Base-by-base conservation (phyloP, 2,888 invertebrate genomes). In the Protophormia terraenovae region DNA sequence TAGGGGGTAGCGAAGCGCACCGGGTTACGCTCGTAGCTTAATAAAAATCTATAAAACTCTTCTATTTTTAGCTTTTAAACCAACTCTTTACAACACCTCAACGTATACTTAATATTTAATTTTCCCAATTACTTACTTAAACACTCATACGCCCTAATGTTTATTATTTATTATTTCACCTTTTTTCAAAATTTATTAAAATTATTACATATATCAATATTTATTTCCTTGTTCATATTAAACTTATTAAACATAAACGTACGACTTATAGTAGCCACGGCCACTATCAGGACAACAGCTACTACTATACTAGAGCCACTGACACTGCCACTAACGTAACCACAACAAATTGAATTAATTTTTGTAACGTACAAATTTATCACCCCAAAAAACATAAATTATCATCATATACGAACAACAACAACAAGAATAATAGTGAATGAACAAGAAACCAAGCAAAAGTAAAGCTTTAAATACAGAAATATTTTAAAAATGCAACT, bases 321-420 rank as follows among this genome's bases (percentile, higher is more conserved):
- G 67, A 75, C 55, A 77, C 82, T 64, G 79, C 83, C 83, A 80
- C 81, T 72, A 90, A 91, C 89, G 89, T 87, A 88, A 90, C 91
- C 90, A 87, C 90, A 89, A 89, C 90, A 91, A 90, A 90, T 91
- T 90, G 90, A 90, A 90, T 91, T 90, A 90, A 91, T 91, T 90
- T 90, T 89, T 89, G 90, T 90, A 91, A 91, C 89, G 89, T 88
- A 89, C 88, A 90, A 90, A 90, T 89, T 88, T 88, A 88, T 88
- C 88, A 72, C 75, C 80, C 84, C 62, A 82, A 82, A 80, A 72
- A 64, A 71, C 16, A 84, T 82, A 78, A 82, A 87, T 86, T 85
- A 86, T 87, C 83, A 86, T 71, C 69, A 76, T 71, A 76, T 78
- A 58, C 64, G 10, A 79, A 79, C 32, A 78, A n/a, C 55, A 80